Percentiles rank a stretch among this genome's conserved stretches.
Conservation (phyloP, 2,888 invertebrate genomes). For the Pemphredon lugubris region DNA sequence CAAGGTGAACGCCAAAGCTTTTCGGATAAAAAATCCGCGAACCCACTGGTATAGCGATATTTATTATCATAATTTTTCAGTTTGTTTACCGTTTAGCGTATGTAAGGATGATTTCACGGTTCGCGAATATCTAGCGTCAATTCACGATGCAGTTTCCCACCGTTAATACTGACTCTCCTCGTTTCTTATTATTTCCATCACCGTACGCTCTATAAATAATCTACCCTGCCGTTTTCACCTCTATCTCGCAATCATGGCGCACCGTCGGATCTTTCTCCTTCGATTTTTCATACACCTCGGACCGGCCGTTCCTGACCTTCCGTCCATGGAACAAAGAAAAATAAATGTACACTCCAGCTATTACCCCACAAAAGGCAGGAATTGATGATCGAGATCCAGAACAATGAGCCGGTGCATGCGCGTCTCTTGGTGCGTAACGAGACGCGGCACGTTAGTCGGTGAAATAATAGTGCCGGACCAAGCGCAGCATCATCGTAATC, state of each 20-base stretch:
- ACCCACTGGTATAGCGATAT: too few species aligned
- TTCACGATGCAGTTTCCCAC: too few species aligned
- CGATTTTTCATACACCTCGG: neutral
- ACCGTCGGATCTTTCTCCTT: neutral
- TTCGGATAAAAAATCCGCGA: too few species aligned
- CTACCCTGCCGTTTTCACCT: neutral
- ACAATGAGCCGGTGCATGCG: conserved; percentile 40
- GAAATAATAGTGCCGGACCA: conserved; percentile 50
- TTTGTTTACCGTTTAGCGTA: too few species aligned
- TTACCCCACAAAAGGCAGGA: conserved; percentile 22
- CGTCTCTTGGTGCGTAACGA: conserved; percentile 50
- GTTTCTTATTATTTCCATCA: too few species aligned
- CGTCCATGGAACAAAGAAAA: conserved; percentile 3
- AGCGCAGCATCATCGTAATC: conserved; percentile 25
- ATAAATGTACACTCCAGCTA: too few species aligned
- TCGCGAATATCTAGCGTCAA: too few species aligned
- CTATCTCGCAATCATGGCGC: neutral
- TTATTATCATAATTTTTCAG: too few species aligned
- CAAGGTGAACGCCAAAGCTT: too few species aligned
- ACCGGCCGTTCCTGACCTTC: neutral
- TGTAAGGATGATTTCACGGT: too few species aligned
- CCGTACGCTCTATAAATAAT: neutral
- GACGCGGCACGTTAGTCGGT: conserved; percentile 23
- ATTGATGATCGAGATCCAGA: conserved; percentile 41
- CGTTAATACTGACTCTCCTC: too few species aligned